Evolutionary conservation across 1,140 invertebrate species (phyloP), one percentile per base, ranked within the genome.

Genomic region (Trachymyrmex cornetzi): DNA sequence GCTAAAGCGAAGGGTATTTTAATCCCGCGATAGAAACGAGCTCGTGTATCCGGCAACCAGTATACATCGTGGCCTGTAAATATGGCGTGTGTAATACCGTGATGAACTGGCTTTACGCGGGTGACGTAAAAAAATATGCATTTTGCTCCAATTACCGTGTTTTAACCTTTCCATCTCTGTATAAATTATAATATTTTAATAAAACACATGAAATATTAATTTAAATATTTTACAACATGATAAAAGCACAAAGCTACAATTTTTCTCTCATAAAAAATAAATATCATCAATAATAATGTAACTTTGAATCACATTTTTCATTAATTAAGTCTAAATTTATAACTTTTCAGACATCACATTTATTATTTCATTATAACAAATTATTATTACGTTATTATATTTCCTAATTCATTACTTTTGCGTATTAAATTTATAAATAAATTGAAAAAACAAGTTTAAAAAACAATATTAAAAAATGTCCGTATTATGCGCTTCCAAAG

Each of bases 11-110:
- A 19, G 30, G 24, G 48, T 71, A 71, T 34, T 81, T 81, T 71
- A 71, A 81, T 48, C 30, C 30, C 63, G 48, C 48, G 48, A 53
- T 80, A 48, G 48, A 80, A 80, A 55, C 50, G 64, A 67, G 48
- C n/a, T 80, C 30, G 48, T 30, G 64, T 38, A 69, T 69, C 64
- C 30, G 44, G 63, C 30, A 24, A 74, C 14, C 16, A 16, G 22
- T 77, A 44, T 48, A 71, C 30, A 72, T 27, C 12, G 22, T 22
- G 30, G 4, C 12, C 24, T 72, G 50, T 57, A 57, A 81, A 57
- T 34, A 53, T 34, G 44, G 6, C 44, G 9, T 53, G 9, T 53
- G 44, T 79, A 79, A 64, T 79, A n/a, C 14, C 16, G 27, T 24
- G 59, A 50, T 66, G 19, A 50, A 79, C 59, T 48, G 22, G 38